Evolutionary conservation across 2,113 vertebrate species (phyloP), one percentile per base, ranked within the genome.

Genomic region (Poecile atricapillus): DNA sequence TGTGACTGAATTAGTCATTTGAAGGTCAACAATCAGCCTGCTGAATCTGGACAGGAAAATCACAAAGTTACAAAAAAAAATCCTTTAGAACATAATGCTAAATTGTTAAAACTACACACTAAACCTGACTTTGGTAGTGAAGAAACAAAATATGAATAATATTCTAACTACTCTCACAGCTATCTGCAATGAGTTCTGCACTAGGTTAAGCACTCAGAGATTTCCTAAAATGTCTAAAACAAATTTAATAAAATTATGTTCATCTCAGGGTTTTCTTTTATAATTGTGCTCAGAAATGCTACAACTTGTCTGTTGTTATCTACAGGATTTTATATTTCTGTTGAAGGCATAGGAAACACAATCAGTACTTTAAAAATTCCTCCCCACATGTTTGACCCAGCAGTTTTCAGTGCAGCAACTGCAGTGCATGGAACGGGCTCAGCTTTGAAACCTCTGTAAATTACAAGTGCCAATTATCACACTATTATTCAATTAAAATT

Each of bases 261-360:
- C 2, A 22, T 22, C 3, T 22, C 3, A 2, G 3, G 1, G 2
- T 1, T 20, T 43, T 43, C 58, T 79, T 67, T 63, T 11, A 10
- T 44, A 21, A 52, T 7, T 55, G 8, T 30, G 16, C 14, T 58
- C 20, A 63, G 35, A 43, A 71, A 75, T 58, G 37, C 37, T 59
- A 59, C 12, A 68, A 31, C 9, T 50, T 23, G 23, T 7, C 30
- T 30, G 21, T 39, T 4, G 1, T 20, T 18, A 50, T 10, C 30
- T 46, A 13, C 27, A 85, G 16, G n/a, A 83, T 24, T 76, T 21
- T 64, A 19, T 9, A 37, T n/a, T 92, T 75, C 46, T 62, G 23
- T 27, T 59, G 47, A 71, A 52, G 59, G 18, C 30, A 33, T 1
- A 69, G 8, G 15, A 83, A 60, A 59, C 19, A 33, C 12, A 62